Base-by-base conservation (phyloP, 2,888 invertebrate genomes). In the Drosophila siamana region DNA sequence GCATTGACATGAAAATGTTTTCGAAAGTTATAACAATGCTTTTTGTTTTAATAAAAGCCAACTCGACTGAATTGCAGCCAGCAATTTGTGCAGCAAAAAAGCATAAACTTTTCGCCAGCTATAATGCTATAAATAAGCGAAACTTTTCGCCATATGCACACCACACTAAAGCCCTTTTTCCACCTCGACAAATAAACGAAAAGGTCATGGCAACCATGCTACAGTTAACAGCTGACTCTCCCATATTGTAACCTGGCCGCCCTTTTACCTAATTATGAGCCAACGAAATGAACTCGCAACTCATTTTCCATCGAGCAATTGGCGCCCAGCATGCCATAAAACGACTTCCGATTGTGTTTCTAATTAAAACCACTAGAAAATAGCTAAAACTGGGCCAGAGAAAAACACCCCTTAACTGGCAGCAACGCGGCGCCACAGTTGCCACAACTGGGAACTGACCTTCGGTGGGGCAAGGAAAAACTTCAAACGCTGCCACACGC, bases 261-360 rank as follows among this genome's bases (percentile, higher is more conserved):
- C 30, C 16, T 16, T 30, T 54, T 43, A 43, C 11, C 22, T 4
- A 51, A 51, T 38, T 24, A 38, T 51, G 22, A 11, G 11, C 38
- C 33, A 11, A 41, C 30, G 11, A 19, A 43, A 33, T 2, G 9
- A 44, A 28, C 33, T 33, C 28, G 26, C 46, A 69, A 61, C 47
- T 43, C 26, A 41, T 52, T 40, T 55, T 43, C 16, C 43, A 52
- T 50, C 11, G 9, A 22, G 19, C 44, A 59, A 64, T 52, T 50
- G 55, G 9, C 16, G 59, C 62, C 57, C 68, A 73, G 78, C 78
- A 73, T 63, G 74, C 69, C 54, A 82, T 74, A 66, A 69, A 82
- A 54, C 41, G 56, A 79, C 67, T 82, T 78, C 67, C 82, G 79
- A 60, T 82, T 71, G 69, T 60, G 57, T 71, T 79, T 75, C 69